Evolutionary conservation across 1,140 invertebrate species (phyloP).

Genomic region (Plectus sambesii): DNA sequence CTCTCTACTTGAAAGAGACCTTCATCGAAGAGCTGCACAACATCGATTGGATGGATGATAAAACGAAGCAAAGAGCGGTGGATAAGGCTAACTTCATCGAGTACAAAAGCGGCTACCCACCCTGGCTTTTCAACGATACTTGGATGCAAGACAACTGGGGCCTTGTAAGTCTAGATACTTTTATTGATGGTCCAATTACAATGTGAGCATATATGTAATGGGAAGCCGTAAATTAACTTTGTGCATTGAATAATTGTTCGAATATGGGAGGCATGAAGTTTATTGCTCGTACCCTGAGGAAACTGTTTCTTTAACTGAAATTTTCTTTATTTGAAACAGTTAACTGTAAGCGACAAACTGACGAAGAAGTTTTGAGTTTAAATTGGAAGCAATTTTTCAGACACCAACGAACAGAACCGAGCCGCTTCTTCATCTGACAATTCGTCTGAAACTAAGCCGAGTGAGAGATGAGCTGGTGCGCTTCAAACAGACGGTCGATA

Average conservation of each 20-base stretch:
- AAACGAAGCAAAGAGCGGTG: slow-evolving; percentile 39
- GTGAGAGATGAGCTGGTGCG: slow-evolving; percentile 21
- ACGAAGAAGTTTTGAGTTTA: too few species aligned
- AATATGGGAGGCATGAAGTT: too few species aligned
- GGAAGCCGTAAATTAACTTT: too few species aligned
- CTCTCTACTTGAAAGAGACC: slow-evolving; percentile 34
- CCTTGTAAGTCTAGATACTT: slow-evolving; percentile 20
- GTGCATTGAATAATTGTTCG: too few species aligned
- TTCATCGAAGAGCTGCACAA: slow-evolving; percentile 37
- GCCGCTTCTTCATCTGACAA: slow-evolving; percentile 25
- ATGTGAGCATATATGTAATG: too few species aligned
- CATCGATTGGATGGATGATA: slow-evolving; percentile 42
- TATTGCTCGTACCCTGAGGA: too few species aligned
- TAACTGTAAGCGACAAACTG: too few species aligned
- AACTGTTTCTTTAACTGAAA: too few species aligned
- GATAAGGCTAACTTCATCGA: slow-evolving; percentile 35
- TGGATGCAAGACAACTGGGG: slow-evolving; percentile 37
- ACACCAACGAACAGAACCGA: slow-evolving; percentile 13
- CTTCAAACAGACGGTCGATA: slow-evolving; percentile 24
- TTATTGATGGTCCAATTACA: too few species aligned
- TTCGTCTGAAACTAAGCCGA: slow-evolving; percentile 27
- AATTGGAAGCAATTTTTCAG: too few species aligned
- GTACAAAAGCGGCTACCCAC: slow-evolving; percentile 31
- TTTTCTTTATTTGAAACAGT: too few species aligned
- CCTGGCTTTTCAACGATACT: slow-evolving; percentile 32